Conservation (phyloP, 2,113 vertebrate genomes). For the Elephas maximus region DNA sequence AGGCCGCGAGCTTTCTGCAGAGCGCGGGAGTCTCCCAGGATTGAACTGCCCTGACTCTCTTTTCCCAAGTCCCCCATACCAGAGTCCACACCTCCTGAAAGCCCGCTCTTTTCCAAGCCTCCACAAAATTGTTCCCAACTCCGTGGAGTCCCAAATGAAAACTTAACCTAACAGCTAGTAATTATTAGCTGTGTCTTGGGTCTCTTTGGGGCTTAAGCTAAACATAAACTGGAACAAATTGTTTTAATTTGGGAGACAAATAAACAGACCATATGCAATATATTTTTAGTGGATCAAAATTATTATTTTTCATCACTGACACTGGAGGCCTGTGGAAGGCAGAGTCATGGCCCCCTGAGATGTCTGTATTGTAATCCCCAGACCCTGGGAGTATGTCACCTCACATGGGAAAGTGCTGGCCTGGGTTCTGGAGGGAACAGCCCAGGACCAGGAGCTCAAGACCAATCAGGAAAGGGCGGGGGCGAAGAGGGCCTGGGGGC, state of each 20-base stretch:
- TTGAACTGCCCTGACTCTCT: too few species aligned
- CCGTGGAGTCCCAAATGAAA: not conserved
- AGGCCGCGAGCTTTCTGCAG: fast-evolving
- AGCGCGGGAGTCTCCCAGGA: fast-evolving
- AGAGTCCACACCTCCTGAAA: fast-evolving
- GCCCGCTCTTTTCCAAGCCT: not conserved
- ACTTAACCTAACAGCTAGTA: not conserved
- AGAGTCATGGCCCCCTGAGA: not conserved
- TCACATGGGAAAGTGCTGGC: not conserved
- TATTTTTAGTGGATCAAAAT: not conserved
- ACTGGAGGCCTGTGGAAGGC: not conserved
- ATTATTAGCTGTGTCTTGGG: not conserved
- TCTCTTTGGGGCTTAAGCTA: not conserved
- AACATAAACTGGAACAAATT: not conserved
- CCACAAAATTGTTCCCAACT: not conserved
- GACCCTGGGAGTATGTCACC: fast-evolving
- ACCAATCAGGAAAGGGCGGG: fast-evolving
- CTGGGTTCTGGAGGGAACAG: fast-evolving
- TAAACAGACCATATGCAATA: not conserved
- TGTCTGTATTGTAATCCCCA: fast-evolving
- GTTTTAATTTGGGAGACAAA: not conserved
- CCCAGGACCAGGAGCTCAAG: not conserved
- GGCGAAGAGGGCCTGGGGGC: fast-evolving
- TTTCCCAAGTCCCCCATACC: too few species aligned
- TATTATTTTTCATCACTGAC: not conserved